phyloP scores from a whole-genome alignment of 2,797 vertebrate species.

The Xenentodon cancila region DNA sequence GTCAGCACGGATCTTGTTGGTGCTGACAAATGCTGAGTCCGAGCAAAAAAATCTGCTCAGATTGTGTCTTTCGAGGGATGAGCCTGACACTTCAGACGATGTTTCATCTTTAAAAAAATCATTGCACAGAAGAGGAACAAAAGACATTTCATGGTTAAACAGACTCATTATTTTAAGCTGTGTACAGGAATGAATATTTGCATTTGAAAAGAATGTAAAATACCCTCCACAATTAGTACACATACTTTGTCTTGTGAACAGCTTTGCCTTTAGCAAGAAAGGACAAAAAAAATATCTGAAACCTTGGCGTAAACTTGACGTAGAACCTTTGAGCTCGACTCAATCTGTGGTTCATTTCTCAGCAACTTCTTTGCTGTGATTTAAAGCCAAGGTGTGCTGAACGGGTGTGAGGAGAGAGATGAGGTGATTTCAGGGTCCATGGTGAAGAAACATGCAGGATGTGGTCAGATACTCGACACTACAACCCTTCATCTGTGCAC shows the following conservation, averaged over 20 bases:
- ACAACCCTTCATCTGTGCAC: constrained; percentile 60
- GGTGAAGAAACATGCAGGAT: constrained; percentile 68
- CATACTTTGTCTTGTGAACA: not conserved
- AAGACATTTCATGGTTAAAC: constrained; percentile 34
- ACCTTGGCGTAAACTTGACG: not conserved
- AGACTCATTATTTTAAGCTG: constrained; percentile 10
- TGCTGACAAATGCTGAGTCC: constrained; percentile 67
- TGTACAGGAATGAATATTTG: constrained; percentile 10
- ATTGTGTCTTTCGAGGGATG: constrained; percentile 54
- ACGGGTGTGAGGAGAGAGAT: constrained; percentile 42
- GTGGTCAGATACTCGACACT: constrained; percentile 66
- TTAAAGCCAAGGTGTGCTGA: constrained; percentile 59
- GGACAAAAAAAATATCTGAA: not conserved
- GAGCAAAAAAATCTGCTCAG: constrained; percentile 53
- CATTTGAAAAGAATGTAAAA: constrained; percentile 13
- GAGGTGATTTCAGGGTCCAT: constrained; percentile 47
- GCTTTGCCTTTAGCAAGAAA: not conserved
- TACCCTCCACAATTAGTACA: not conserved
- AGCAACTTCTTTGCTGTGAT: constrained; percentile 20
- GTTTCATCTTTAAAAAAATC: constrained; percentile 23
- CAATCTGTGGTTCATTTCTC: constrained; percentile 6
- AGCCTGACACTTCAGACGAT: constrained; percentile 44
- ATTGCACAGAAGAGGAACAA: constrained; percentile 30
- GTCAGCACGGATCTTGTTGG: constrained; percentile 48
- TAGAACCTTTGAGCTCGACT: constrained; percentile 24